Percentiles rank a stretch among this genome's conserved stretches.
Evolutionary conservation across 1,140 invertebrate genomes (phyloP).

Genomic region (Lepidurus couesii): DNA sequence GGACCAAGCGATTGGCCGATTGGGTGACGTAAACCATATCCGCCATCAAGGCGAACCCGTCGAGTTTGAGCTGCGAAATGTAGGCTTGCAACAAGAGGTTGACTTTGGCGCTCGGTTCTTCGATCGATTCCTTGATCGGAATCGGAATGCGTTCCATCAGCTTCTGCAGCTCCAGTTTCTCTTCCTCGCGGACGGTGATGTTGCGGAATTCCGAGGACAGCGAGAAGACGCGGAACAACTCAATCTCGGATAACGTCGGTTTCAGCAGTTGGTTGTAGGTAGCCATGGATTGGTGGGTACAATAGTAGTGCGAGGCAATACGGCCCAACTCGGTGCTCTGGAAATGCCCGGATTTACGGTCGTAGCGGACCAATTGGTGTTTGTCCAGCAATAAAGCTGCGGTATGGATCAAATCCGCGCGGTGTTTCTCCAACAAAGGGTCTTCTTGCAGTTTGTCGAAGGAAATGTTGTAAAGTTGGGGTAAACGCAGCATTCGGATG

Average conservation of each 20-base stretch:
- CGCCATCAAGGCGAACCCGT: slow-evolving; percentile 96
- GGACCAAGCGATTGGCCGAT: slow-evolving; percentile 87
- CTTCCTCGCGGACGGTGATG: slow-evolving; percentile 93
- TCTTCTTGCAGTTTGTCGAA: slow-evolving; percentile 75
- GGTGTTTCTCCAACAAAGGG: slow-evolving; percentile 73
- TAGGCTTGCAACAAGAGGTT: slow-evolving; percentile 94
- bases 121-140: slow-evolving; percentile 98
- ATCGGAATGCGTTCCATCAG: slow-evolving; percentile 96
- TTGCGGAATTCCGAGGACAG: slow-evolving; percentile 91
- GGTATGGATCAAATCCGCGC: slow-evolving; percentile 94
- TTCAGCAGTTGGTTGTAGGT: slow-evolving; percentile 96
- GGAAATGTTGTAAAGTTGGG: slow-evolving; percentile 81
- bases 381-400: slow-evolving; percentile 86
- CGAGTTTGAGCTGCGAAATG: slow-evolving; percentile 95
- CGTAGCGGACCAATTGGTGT: slow-evolving; percentile 90
- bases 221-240: slow-evolving; percentile 97
- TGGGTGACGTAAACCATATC: slow-evolving; percentile 99
- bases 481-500: slow-evolving; percentile 78
- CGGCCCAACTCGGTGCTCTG: slow-evolving; percentile 87
- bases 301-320: slow-evolving; percentile 97
- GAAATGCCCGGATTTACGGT: slow-evolving; percentile 89
- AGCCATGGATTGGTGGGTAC: slow-evolving; percentile 92
- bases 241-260: slow-evolving; percentile 94
- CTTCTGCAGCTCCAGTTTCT: slow-evolving; percentile 95
- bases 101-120: slow-evolving; percentile 96